phyloP scores from a whole-genome alignment of 2,888 invertebrate species.

The Hybos culiciformis region DNA sequence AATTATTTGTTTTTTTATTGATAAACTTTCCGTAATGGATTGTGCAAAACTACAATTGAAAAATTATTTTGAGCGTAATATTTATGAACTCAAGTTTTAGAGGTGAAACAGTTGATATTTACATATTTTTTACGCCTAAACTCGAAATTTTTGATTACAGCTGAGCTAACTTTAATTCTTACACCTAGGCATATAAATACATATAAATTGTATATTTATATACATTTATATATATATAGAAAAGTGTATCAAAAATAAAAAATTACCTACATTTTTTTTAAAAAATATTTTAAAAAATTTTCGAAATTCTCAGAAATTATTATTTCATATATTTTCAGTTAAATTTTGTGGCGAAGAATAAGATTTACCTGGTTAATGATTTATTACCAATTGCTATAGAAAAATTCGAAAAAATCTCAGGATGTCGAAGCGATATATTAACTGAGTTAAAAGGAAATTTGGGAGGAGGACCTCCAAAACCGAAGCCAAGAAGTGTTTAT shows the following conservation, averaged over 20 bases:
- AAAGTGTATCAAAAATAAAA: not conserved
- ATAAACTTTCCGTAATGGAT: too few relatives aligned
- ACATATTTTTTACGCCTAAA: too few relatives aligned
- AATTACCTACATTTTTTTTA: too few relatives aligned
- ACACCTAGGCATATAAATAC: too few relatives aligned
- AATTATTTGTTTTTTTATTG: too few relatives aligned
- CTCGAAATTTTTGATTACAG: too few relatives aligned
- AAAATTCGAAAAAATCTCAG: slow-evolving; percentile 28
- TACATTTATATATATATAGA: not conserved
- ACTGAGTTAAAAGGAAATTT: slow-evolving; percentile 23
- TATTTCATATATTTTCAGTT: slow-evolving; percentile 21
- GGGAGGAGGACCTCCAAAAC: slow-evolving; percentile 24
- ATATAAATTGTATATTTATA: too few relatives aligned
- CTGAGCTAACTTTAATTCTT: too few relatives aligned
- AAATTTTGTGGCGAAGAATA: slow-evolving; percentile 34
- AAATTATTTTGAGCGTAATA: too few relatives aligned
- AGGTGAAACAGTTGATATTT: too few relatives aligned
- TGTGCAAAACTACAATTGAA: too few relatives aligned
- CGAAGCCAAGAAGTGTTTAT: slow-evolving; percentile 34
- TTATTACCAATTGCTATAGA: slow-evolving; percentile 30
- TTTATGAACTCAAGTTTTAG: too few relatives aligned
- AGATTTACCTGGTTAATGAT: slow-evolving; percentile 29
- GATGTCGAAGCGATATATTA: slow-evolving; percentile 24
- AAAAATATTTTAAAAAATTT: slow-evolving; percentile 3
- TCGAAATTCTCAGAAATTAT: slow-evolving; percentile 1